These are phyloP conservation scores for Schizothorax lantsangensis DNA, from an alignment of 2,797 vertebrate species.

Conservation along the genomic window DNA sequence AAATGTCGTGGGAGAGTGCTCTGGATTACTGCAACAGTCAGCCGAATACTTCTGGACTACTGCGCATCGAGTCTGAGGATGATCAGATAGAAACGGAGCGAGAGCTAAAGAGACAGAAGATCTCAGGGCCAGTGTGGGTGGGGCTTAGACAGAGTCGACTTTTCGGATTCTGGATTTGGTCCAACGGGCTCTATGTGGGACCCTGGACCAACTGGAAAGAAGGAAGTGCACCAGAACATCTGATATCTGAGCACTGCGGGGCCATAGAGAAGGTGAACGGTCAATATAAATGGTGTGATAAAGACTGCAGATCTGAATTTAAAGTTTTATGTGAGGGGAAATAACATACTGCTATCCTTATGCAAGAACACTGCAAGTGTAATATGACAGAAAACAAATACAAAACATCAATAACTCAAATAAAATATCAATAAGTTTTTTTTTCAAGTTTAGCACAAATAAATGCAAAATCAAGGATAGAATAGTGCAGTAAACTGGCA, in stretches of 20 bases:
- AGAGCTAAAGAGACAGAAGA: accelerated
- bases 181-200: slow-evolving; percentile 25
- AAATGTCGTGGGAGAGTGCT: slow-evolving; percentile 55
- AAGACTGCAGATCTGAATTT: slow-evolving; percentile 18
- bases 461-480: neutral
- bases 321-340: slow-evolving; percentile 68
- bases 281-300: slow-evolving; percentile 53
- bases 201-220: slow-evolving; percentile 61
- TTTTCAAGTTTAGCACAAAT: neutral
- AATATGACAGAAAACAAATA: neutral
- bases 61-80: slow-evolving; percentile 35
- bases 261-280: slow-evolving; percentile 14
- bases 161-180: slow-evolving; percentile 76
- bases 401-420: neutral
- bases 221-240: neutral
- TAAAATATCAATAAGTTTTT: neutral
- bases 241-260: slow-evolving; percentile 61
- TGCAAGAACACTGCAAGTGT: neutral
- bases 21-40: slow-evolving; percentile 49
- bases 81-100: slow-evolving; percentile 49
- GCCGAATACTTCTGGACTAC: neutral
- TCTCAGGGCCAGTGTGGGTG: slow-evolving; percentile 60
- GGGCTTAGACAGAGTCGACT: slow-evolving; percentile 70
- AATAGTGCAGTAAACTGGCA: neutral
- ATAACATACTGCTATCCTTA: neutral